Evolutionary conservation across 1,140 invertebrate species (phyloP).

Genomic region (Bombus pascuorum): DNA sequence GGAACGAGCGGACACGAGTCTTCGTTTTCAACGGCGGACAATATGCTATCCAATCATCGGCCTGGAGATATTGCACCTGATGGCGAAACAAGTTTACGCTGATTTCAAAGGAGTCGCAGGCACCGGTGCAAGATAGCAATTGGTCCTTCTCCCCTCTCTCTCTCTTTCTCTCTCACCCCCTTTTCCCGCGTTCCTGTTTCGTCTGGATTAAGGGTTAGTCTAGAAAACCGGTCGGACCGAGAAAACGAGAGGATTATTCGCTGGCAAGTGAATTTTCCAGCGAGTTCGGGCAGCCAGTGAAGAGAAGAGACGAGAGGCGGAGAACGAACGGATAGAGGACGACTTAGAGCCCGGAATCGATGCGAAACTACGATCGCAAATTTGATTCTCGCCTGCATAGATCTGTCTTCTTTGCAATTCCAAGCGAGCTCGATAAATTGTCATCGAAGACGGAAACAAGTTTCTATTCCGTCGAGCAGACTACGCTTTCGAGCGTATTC

Average conservation of each 20-base stretch:
- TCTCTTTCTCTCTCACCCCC: too few relatives aligned
- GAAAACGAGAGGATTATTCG: slow-evolving; percentile 63
- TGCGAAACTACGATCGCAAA: slow-evolving; percentile 37
- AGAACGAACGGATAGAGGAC: background rate
- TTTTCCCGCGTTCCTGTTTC: background rate
- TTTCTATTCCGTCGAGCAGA: background rate
- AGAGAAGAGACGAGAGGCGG: background rate
- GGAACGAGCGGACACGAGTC: background rate
- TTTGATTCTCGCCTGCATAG: slow-evolving; percentile 27
- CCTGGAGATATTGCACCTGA: slow-evolving; percentile 48
- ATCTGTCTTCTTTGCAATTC: slow-evolving; percentile 20
- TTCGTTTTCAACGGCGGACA: slow-evolving; percentile 9
- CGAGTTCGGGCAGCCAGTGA: slow-evolving; percentile 15
- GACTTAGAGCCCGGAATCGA: slow-evolving; percentile 22
- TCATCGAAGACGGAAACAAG: slow-evolving; percentile 35
- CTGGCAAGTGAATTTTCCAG: slow-evolving; percentile 58
- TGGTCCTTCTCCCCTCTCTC: background rate
- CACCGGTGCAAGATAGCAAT: background rate
- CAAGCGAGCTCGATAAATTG: slow-evolving; percentile 21
- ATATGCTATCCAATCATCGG: slow-evolving; percentile 52
- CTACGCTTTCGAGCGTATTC: background rate
- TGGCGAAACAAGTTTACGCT: slow-evolving; percentile 52
- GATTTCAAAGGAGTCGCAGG: slow-evolving; percentile 37
- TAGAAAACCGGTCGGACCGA: slow-evolving; percentile 18
- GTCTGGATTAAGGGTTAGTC: slow-evolving; percentile 46